Evolutionary conservation across 2,797 vertebrate species (phyloP).

Genomic region (Pelobates cultripes): DNA sequence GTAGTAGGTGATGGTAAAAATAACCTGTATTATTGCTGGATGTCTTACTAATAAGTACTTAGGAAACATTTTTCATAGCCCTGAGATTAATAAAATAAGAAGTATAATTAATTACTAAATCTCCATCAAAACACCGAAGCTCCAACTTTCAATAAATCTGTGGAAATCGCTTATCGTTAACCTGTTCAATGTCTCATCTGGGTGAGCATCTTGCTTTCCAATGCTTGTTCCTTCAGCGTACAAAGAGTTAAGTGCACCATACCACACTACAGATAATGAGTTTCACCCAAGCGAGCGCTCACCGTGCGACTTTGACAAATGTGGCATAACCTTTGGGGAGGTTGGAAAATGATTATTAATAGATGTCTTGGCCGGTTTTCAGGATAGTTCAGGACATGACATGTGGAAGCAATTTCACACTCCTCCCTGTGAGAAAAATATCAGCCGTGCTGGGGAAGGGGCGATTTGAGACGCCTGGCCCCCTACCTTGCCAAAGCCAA

Average conservation of each 20-base stretch:
- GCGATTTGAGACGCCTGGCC: not conserved
- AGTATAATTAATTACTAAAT: no score
- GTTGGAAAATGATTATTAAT: constrained; percentile 33
- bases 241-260: not conserved
- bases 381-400: constrained; percentile 9
- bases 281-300: not conserved
- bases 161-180: no score
- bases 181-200: no score
- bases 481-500: no score
- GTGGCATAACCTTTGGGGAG: constrained; percentile 30
- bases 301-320: constrained; percentile 25
- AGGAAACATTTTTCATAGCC: no score
- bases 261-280: constrained; percentile 7
- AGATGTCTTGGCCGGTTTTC: constrained; percentile 4
- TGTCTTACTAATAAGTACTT: no score
- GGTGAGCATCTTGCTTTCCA: no score
- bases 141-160: no score
- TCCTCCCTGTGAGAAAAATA: not conserved
- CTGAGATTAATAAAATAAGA: no score
- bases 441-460: not conserved
- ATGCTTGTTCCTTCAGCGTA: not conserved
- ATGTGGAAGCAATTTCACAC: constrained; percentile 30
- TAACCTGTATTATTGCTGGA: no score
- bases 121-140: no score
- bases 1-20: no score